Base-by-base conservation (phyloP, 2,888 invertebrate genomes). In the Graphium colonna region DNA sequence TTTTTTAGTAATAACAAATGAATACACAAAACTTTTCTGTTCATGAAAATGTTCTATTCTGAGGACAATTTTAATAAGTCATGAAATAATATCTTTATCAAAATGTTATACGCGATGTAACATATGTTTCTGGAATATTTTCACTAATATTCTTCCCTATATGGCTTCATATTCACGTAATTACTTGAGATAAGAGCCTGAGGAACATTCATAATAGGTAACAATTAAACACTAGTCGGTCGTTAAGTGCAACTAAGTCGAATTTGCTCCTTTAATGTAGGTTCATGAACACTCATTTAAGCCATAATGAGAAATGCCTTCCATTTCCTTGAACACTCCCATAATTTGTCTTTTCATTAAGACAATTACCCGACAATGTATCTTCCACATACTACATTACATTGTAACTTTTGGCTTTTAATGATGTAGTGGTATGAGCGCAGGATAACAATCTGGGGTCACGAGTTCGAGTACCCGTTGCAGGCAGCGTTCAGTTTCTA, bases 211-310 rank as follows among this genome's bases (percentile, higher is more conserved):
- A 13, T 13, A 12, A 36, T 13, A 3, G 12, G 5, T 9, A 26
- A 41, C 10, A 41, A 49, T 49, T 18, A 15, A 40, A 41, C 12
- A 18, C 10, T 16, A 52, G 41, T 33, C 33, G 41, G 41, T 52
- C n/a, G 36, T 36, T 36, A 12, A 12, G 12, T 46, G 46, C 46
- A 9, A 42, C 41, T 36, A 46, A 36, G 18, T 36, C 17, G 33
- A 26, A 52, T 50, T 36, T 28, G n/a, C 36, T 28, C 33, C 28
- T 28, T 12, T 28, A 10, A 47, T 17, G 17, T 42, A 17, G 42
- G 41, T 42, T 47, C 47, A 43, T 47, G 42, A 43, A 28, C 47
- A 26, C 12, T 43, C 41, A 52, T 36, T 52, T 46, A 52, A 40
- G 8, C n/a, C 0, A 42, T 42, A 42, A 47, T 36, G 16, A 47